A percentile compares a stretch with the other conserved stretches of the same genome.
Evolutionary conservation across 1,140 invertebrate genomes (phyloP).

Genomic region (Geopemphigus sp.): DNA sequence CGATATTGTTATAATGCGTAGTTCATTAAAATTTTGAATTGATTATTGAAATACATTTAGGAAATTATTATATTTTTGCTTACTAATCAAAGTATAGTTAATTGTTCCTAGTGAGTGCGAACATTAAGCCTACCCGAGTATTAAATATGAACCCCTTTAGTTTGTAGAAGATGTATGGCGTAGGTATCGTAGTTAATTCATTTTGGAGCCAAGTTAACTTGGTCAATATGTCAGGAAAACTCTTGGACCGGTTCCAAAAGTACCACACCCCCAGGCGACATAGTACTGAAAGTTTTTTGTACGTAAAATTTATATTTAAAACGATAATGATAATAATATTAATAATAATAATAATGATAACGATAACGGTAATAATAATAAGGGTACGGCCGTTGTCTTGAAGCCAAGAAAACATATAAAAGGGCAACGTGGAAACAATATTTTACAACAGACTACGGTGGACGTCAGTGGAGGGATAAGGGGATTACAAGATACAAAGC

Average conservation of each 20-base stretch:
- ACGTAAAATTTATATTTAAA: not conserved
- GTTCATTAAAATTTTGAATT: too few relatives aligned
- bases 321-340: constrained; percentile 15
- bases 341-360: not conserved
- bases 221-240: constrained; percentile 35
- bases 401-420: constrained; percentile 45
- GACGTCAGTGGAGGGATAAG: not conserved
- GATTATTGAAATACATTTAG: too few relatives aligned
- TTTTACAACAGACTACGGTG: constrained; percentile 27
- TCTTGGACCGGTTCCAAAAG: constrained; percentile 42
- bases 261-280: constrained; percentile 2
- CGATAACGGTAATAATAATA: not conserved
- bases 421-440: constrained; percentile 31
- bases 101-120: constrained; percentile 11
- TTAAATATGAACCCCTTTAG: constrained; percentile 30
- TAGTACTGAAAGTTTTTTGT: constrained; percentile 13
- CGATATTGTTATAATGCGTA: too few relatives aligned
- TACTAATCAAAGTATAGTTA: constrained; percentile 1
- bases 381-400: not conserved
- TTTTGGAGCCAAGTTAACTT: constrained; percentile 42
- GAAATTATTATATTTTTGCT: not conserved
- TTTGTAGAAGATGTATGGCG: not conserved
- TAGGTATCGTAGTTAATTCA: constrained; percentile 29
- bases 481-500: constrained; percentile 31
- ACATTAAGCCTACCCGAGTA: constrained; percentile 7